Conservation (phyloP, 2,113 vertebrate species). For the Oryzias celebensis region DNA sequence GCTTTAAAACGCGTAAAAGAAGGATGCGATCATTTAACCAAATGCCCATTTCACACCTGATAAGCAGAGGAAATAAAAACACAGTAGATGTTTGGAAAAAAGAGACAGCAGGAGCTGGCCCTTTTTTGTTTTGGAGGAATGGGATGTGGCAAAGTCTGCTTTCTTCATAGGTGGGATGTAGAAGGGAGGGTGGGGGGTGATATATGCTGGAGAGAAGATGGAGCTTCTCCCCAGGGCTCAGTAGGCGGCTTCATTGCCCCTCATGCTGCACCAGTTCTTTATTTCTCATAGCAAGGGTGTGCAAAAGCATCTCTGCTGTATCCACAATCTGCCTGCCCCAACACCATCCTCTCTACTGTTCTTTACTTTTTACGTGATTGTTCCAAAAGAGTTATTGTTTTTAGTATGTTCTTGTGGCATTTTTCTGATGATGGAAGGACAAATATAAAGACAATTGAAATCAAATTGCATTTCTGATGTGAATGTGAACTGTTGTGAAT, state of each 20-base stretch:
- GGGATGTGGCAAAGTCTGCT: slow-evolving; percentile 32
- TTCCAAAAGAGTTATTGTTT: no score
- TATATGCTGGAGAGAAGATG: slow-evolving; percentile 56
- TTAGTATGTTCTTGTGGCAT: no score
- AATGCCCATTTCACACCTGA: slow-evolving; percentile 48
- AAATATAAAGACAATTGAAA: no score
- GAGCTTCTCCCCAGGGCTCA: slow-evolving; percentile 56
- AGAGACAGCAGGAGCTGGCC: slow-evolving; percentile 13
- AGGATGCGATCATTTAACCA: slow-evolving; percentile 23
- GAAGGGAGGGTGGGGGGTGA: slow-evolving; percentile 31
- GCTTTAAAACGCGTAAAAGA: slow-evolving; percentile 10
- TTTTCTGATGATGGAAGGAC: no score
- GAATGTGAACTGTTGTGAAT: no score
- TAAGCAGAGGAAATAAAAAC: slow-evolving; percentile 35
- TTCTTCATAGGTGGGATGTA: slow-evolving; percentile 49
- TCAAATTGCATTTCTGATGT: no score
- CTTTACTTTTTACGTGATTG: no score
- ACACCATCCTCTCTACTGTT: no score
- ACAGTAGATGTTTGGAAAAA: slow-evolving; percentile 11
- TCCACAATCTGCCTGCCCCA: background rate
- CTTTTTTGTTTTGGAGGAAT: slow-evolving; percentile 24
- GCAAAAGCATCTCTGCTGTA: slow-evolving; percentile 18
- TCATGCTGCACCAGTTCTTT: slow-evolving; percentile 33
- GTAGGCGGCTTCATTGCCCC: slow-evolving; percentile 64
- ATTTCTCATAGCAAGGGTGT: slow-evolving; percentile 39